Conservation (phyloP, 2,113 vertebrate species). For the Pelodiscus sinensis region DNA sequence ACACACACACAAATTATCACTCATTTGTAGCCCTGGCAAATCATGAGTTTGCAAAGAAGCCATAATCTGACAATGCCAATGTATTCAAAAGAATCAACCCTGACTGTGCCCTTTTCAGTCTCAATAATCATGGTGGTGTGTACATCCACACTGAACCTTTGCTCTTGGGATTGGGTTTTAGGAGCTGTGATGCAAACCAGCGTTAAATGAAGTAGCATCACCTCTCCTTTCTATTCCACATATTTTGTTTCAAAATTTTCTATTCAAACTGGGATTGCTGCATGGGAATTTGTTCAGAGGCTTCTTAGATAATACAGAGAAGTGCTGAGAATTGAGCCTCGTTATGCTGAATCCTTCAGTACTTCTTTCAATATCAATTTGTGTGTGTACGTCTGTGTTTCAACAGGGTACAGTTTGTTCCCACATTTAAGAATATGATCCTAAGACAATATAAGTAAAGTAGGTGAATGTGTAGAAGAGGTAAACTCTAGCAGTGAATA, state of each 20-base stretch:
- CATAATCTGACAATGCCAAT: conserved; percentile 63
- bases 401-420: conserved; percentile 30
- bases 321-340: conserved; percentile 5
- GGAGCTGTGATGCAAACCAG: background rate
- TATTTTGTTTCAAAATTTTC: background rate
- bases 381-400: conserved; percentile 4
- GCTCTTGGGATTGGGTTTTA: background rate
- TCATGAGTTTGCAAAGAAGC: background rate
- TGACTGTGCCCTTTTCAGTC: background rate
- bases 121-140: background rate
- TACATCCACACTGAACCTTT: conserved; percentile 6
- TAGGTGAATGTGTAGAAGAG: background rate
- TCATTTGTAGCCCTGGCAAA: conserved; percentile 9
- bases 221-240: background rate
- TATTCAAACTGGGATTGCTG: background rate
- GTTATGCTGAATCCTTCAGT: background rate
- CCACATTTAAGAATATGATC: conserved; percentile 1
- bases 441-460: background rate
- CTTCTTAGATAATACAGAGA: conserved; percentile 37
- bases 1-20: too few relatives aligned
- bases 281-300: background rate
- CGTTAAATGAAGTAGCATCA: background rate
- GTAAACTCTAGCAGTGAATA: conserved; percentile 20
- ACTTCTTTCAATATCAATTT: conserved; percentile 29
- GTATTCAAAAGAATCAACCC: conserved; percentile 69